These are phyloP conservation scores for Sinotaia quadrata DNA, from an alignment of 2,888 invertebrate species.

Conservation along the genomic window DNA sequence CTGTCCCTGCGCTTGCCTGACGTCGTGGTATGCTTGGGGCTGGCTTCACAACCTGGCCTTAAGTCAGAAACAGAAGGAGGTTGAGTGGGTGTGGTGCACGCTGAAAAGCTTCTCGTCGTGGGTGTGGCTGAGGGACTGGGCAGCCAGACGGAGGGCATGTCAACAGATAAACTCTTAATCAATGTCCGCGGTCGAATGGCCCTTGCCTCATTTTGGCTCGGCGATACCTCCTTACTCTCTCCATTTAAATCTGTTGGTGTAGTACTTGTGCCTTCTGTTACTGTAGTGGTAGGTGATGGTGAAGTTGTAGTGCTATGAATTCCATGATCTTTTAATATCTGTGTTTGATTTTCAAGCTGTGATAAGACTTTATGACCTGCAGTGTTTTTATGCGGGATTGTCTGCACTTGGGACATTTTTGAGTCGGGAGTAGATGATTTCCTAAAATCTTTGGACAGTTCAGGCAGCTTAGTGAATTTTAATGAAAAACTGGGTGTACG, in stretches of 20 bases:
- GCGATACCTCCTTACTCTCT: background rate
- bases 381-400: background rate
- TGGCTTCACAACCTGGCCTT: background rate
- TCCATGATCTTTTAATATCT: no score
- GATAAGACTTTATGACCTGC: background rate
- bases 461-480: no score
- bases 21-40: background rate
- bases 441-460: no score
- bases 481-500: slow-evolving; percentile 18
- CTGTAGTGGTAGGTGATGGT: background rate
- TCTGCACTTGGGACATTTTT: slow-evolving; percentile 7
- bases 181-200: slow-evolving; percentile 40
- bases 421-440: no score
- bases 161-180: slow-evolving; percentile 53
- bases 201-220: slow-evolving; percentile 14
- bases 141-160: slow-evolving; percentile 43
- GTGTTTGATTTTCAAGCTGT: no score
- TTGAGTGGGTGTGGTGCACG: slow-evolving; percentile 34
- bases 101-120: slow-evolving; percentile 18
- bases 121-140: background rate
- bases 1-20: slow-evolving; percentile 20
- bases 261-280: background rate
- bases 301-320: background rate
- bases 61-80: slow-evolving; percentile 22
- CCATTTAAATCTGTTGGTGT: slow-evolving; percentile 2